phyloP scores from a whole-genome alignment of 2,888 invertebrate genomes.

The Cephus pygmeus region DNA sequence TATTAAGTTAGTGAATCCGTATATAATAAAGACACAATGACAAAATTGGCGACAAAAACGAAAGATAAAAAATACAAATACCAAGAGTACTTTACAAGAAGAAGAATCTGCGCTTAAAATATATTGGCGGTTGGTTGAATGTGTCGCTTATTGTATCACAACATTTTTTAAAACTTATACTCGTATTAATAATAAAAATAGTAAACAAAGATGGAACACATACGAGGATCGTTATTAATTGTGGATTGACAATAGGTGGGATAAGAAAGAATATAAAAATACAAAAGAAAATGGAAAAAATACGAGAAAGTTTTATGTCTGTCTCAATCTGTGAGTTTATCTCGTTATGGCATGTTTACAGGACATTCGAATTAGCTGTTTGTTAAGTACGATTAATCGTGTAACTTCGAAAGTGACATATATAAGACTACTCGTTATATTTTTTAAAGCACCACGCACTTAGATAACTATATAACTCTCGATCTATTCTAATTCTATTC shows the following conservation, averaged over 20 bases:
- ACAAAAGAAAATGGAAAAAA: not conserved
- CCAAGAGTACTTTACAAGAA: not conserved
- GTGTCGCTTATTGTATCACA: not conserved
- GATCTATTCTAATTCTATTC: not conserved
- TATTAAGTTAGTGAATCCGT: not conserved
- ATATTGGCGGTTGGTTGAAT: not conserved
- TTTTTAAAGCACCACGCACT: constrained; percentile 4
- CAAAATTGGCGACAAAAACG: not conserved
- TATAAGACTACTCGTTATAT: not conserved
- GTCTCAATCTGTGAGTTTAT: constrained; percentile 16
- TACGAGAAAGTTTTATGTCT: constrained; percentile 4
- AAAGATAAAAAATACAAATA: not conserved
- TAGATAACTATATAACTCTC: not conserved
- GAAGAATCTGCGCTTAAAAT: not conserved
- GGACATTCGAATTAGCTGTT: not conserved
- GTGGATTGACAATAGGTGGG: not conserved
- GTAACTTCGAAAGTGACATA: not conserved
- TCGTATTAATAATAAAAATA: not conserved
- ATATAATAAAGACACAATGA: not conserved
- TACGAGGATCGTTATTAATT: not conserved
- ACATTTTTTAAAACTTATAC: not conserved
- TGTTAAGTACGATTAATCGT: not conserved
- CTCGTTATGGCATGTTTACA: constrained; percentile 29
- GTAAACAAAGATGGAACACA: not conserved
- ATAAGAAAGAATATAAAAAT: not conserved